Percentiles rank a stretch among this genome's conserved stretches.
Conservation (phyloP, 2,888 invertebrate species). For the Drosophila borealis region DNA sequence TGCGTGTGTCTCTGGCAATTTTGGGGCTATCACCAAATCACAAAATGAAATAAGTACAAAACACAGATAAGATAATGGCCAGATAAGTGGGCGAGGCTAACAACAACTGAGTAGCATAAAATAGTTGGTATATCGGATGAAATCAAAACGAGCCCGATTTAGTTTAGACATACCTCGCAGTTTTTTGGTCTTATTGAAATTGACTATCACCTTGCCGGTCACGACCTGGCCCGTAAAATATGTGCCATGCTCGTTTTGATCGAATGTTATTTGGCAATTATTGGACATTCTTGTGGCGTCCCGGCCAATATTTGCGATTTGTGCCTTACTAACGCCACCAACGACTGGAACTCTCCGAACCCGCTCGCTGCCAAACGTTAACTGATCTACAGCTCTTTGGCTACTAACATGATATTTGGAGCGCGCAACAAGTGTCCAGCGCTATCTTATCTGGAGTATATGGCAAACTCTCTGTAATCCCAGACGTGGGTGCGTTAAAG, state of each 20-base stretch:
- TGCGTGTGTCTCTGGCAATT: conserved; percentile 30
- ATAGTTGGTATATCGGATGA: not conserved
- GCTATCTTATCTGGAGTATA: conserved; percentile 41
- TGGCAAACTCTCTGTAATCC: conserved; percentile 31
- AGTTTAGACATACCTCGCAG: conserved; percentile 75
- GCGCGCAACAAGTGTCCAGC: conserved; percentile 10
- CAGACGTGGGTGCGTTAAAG: conserved; percentile 8
- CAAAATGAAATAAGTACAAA: conserved; percentile 30
- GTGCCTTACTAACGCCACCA: not conserved
- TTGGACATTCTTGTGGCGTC: conserved; percentile 65
- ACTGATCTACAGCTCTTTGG: conserved; percentile 44
- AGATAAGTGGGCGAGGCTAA: conserved; percentile 15
- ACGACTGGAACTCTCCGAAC: conserved; percentile 38
- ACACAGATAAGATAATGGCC: conserved; percentile 56
- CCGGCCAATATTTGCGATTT: not conserved
- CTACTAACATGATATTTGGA: conserved; percentile 24
- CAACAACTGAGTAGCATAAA: not conserved
- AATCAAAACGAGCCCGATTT: not conserved
- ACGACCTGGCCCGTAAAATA: conserved; percentile 83
- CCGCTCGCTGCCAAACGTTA: conserved; percentile 45
- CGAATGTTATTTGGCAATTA: conserved; percentile 84
- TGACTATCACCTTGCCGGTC: conserved; percentile 81
- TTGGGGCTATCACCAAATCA: conserved; percentile 59
- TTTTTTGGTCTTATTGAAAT: conserved; percentile 81
- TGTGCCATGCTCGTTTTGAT: conserved; percentile 88